Conservation (phyloP, 2,797 vertebrate species). For the Sebastes minor region DNA sequence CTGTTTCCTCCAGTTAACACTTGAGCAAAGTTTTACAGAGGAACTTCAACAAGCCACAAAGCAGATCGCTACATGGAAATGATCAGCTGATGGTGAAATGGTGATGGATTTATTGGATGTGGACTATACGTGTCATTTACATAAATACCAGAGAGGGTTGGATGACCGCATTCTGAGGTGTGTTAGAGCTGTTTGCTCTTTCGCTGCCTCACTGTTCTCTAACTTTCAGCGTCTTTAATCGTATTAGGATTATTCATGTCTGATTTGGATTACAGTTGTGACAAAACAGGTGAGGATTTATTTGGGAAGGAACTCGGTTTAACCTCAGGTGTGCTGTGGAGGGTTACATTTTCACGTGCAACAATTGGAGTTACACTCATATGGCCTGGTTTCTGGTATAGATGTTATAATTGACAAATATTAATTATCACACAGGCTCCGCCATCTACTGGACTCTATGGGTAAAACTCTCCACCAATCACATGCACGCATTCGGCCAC, state of each 20-base stretch:
- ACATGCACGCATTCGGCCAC: too few relatives aligned
- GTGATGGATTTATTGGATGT: slow-evolving; percentile 9
- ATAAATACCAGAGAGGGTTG: slow-evolving; percentile 7
- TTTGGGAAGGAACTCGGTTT: neutral
- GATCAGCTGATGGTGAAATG: slow-evolving; percentile 5
- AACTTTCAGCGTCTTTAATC: neutral
- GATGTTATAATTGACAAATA: neutral
- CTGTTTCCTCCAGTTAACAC: slow-evolving; percentile 33
- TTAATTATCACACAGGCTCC: neutral
- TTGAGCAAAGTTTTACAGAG: slow-evolving; percentile 49
- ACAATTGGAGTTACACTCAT: neutral
- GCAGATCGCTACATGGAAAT: neutral
- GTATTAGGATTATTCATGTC: neutral
- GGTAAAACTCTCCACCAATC: neutral
- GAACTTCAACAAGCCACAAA: slow-evolving; percentile 23
- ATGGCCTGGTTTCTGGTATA: neutral
- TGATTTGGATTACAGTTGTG: neutral
- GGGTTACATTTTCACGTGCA: neutral
- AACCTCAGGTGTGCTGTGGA: neutral
- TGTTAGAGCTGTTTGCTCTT: neutral
- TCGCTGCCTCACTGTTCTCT: neutral
- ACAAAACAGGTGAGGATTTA: neutral
- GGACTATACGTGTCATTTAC: slow-evolving; percentile 5
- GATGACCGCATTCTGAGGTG: neutral
- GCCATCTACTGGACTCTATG: too few relatives aligned